Evolutionary conservation across 2,888 invertebrate genomes (phyloP).

Genomic region (Boloria selene): DNA sequence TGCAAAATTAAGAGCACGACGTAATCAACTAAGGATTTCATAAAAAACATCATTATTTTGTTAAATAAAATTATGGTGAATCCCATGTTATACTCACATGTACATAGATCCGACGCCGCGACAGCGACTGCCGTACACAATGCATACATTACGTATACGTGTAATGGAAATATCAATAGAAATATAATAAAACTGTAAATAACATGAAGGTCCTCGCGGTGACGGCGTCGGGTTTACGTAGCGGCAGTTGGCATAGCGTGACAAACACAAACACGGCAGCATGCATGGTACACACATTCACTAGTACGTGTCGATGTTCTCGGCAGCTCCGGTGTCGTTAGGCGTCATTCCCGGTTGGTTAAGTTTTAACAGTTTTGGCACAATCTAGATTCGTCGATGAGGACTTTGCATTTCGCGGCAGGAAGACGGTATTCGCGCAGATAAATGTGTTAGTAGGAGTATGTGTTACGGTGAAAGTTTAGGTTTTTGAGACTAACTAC

Average conservation of each 20-base stretch:
- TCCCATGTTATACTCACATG: constrained; percentile 28
- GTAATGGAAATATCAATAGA: no score
- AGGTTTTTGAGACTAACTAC: constrained; percentile 30
- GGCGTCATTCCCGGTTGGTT: constrained; percentile 73
- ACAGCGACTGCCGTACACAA: constrained; percentile 18
- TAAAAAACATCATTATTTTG: constrained; percentile 6
- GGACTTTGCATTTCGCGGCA: constrained; percentile 65
- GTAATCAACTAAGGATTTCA: background rate
- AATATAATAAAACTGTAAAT: background rate
- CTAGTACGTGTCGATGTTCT: constrained; percentile 59
- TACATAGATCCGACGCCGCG: constrained; percentile 23
- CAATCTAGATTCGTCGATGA: constrained; percentile 54
- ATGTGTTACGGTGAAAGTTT: constrained; percentile 22
- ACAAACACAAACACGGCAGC: constrained; percentile 73
- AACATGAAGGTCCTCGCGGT: constrained; percentile 8
- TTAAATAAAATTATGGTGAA: constrained; percentile 12
- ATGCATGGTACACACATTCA: constrained; percentile 76
- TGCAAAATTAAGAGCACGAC: no score
- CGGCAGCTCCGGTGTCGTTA: constrained; percentile 72
- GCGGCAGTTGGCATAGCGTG: constrained; percentile 53
- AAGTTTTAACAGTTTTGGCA: constrained; percentile 65
- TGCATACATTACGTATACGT: background rate
- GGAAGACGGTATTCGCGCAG: constrained; percentile 79
- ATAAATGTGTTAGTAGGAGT: constrained; percentile 50
- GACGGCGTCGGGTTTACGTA: constrained; percentile 36